phyloP scores from a whole-genome alignment of 2,888 invertebrate species.

The Herminia tarsipennalis region DNA sequence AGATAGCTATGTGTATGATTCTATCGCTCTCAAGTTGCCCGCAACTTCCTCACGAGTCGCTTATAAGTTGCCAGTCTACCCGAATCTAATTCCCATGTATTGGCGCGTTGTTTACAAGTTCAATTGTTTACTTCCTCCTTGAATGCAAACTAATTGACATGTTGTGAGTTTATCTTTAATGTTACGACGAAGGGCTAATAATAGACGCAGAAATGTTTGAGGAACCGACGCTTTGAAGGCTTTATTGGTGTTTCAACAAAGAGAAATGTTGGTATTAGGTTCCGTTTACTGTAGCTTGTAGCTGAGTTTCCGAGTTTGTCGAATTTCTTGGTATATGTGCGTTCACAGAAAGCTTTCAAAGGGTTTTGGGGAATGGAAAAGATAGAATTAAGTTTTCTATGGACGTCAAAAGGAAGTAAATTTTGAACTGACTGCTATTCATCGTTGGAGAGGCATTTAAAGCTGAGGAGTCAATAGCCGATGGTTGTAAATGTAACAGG shows the following conservation, averaged over 20 bases:
- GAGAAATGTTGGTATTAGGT: not conserved
- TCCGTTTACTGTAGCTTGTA: too few relatives aligned
- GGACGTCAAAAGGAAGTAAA: too few relatives aligned
- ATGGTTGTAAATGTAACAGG: too few relatives aligned
- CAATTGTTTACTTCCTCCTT: conserved; percentile 34
- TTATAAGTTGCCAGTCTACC: conserved; percentile 8
- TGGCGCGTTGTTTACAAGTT: conserved; percentile 18
- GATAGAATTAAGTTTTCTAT: too few relatives aligned
- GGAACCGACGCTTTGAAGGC: not conserved
- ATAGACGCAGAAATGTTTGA: not conserved
- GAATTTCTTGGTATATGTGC: too few relatives aligned
- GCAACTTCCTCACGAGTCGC: not conserved
- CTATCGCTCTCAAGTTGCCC: not conserved
- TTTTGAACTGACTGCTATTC: too few relatives aligned
- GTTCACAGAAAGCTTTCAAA: too few relatives aligned
- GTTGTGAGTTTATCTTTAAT: conserved; percentile 8
- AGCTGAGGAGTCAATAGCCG: too few relatives aligned
- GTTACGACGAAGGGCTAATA: conserved; percentile 1
- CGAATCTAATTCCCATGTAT: conserved; percentile 15
- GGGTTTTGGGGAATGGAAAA: too few relatives aligned
- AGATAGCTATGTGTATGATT: too few relatives aligned
- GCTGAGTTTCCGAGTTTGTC: too few relatives aligned
- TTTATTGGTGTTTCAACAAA: not conserved
- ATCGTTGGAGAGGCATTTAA: too few relatives aligned
- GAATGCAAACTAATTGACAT: conserved; percentile 26